Percentiles rank a stretch among this genome's conserved stretches.
phyloP scores from a whole-genome alignment of 2,888 invertebrate genomes.

The Trissoscelio sp. region DNA sequence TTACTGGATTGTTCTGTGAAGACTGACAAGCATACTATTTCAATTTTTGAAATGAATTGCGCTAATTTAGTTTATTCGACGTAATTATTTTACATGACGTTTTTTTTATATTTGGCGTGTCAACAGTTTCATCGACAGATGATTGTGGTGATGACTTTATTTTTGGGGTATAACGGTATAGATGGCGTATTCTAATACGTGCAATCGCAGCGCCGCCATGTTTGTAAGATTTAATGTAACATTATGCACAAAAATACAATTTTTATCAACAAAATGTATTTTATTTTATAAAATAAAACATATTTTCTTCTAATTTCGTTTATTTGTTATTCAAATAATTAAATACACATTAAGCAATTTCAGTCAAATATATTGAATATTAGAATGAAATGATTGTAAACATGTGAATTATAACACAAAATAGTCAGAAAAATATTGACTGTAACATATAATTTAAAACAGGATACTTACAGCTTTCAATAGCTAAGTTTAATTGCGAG shows the following conservation, averaged over 20 bases:
- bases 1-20: constrained; percentile 26
- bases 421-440: too few relatives aligned
- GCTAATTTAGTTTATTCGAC: constrained; percentile 32
- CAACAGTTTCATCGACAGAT: constrained; percentile 15
- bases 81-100: constrained; percentile 19
- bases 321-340: too few relatives aligned
- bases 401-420: too few relatives aligned
- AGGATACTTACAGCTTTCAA: too few relatives aligned
- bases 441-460: too few relatives aligned
- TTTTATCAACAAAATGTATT: constrained; percentile 33
- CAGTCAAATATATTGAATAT: too few relatives aligned
- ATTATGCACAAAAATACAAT: constrained; percentile 55
- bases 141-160: constrained; percentile 24
- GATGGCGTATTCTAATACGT: constrained; percentile 40
- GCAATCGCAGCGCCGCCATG: constrained; percentile 27
- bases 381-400: too few relatives aligned
- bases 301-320: too few relatives aligned
- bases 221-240: constrained; percentile 53
- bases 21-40: constrained; percentile 40
- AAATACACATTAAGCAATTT: too few relatives aligned
- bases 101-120: constrained; percentile 22
- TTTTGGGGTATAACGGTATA: constrained; percentile 24
- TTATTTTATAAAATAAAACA: background rate
- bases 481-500: too few relatives aligned
- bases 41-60: constrained; percentile 15